phyloP scores from a whole-genome alignment of 2,888 invertebrate species.

The Scaptomyza polygonia region DNA sequence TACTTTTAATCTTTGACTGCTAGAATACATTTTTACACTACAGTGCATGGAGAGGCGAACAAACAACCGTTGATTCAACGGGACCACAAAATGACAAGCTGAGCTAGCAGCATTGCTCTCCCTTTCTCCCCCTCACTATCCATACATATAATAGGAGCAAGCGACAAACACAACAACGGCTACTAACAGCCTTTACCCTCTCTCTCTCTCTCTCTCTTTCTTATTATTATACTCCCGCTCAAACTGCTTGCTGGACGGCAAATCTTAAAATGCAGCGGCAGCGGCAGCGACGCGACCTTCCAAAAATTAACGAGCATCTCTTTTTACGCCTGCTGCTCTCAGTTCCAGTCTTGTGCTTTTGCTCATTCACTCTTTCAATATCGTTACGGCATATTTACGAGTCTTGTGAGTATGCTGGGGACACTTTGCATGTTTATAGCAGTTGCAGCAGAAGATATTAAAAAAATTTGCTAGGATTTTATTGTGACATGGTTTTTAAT shows the following conservation, averaged over 20 bases:
- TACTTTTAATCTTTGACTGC: background rate
- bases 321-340: conserved; percentile 12
- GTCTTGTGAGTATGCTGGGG: conserved; percentile 3
- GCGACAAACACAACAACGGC: conserved; percentile 19
- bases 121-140: conserved; percentile 7
- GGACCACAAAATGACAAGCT: conserved; percentile 31
- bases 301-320: conserved; percentile 55
- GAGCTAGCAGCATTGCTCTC: conserved; percentile 4
- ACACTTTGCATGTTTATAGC: conserved; percentile 53
- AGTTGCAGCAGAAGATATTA: conserved; percentile 22
- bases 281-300: conserved; percentile 22
- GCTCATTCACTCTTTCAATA: conserved; percentile 35
- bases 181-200: conserved; percentile 18
- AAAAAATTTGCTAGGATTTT: conserved; percentile 14
- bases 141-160: conserved; percentile 42
- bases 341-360: background rate
- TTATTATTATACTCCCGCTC: conserved; percentile 4
- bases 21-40: background rate
- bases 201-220: background rate
- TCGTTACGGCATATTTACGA: conserved; percentile 57
- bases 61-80: conserved; percentile 39
- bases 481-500: no score
- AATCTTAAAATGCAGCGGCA: conserved; percentile 54
- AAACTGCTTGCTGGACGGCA: conserved; percentile 2
- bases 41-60: conserved; percentile 22